A percentile compares a stretch with the other conserved stretches of the same genome.
phyloP scores from a whole-genome alignment of 2,113 vertebrate genomes.

The Bubo scandiacus region DNA sequence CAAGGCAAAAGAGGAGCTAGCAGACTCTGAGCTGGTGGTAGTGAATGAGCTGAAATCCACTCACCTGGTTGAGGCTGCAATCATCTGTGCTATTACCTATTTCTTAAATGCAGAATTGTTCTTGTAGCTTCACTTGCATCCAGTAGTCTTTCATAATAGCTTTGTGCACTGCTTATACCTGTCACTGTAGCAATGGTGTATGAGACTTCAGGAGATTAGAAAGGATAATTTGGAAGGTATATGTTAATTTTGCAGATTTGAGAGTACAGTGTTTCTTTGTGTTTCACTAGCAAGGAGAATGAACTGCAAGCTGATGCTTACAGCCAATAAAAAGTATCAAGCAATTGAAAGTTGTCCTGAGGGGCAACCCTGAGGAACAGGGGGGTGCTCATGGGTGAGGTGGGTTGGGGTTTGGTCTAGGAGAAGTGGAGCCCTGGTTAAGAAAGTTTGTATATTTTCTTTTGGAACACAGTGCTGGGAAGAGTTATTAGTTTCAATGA shows the following conservation, averaged over 20 bases:
- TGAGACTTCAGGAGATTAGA: background rate
- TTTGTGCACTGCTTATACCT: background rate
- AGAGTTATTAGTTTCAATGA: background rate
- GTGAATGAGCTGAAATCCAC: background rate
- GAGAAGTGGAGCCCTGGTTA: background rate
- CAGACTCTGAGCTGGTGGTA: background rate
- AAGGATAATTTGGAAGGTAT: background rate
- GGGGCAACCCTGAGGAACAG: background rate
- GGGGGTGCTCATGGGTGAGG: background rate
- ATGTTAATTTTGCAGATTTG: background rate
- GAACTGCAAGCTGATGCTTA: background rate
- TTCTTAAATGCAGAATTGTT: background rate
- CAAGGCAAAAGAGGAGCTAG: background rate
- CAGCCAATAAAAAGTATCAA: background rate
- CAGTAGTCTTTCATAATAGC: background rate
- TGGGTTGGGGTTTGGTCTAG: background rate
- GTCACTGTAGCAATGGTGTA: background rate
- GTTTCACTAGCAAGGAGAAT: background rate
- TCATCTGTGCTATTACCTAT: background rate
- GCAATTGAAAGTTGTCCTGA: background rate
- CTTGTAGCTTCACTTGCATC: background rate
- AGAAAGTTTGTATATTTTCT: background rate
- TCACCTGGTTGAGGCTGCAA: background rate
- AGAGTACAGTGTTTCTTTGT: background rate
- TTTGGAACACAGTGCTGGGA: background rate